phyloP scores from a whole-genome alignment of 2,888 invertebrate genomes.

The Tetheella fluctuosa region DNA sequence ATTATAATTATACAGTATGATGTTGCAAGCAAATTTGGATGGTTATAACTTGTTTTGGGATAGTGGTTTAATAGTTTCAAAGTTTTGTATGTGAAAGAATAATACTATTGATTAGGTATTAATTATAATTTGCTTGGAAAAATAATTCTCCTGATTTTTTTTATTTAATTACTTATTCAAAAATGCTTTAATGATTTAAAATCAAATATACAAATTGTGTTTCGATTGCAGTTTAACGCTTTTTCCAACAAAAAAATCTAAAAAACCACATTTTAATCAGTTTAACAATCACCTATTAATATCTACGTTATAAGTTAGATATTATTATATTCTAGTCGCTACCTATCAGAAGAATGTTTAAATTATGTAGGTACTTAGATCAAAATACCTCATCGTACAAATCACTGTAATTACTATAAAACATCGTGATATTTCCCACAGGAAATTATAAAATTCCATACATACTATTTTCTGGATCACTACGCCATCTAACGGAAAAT shows the following conservation, averaged over 20 bases:
- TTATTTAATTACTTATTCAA: too few species aligned
- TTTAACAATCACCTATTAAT: too few species aligned
- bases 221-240: too few species aligned
- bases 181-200: too few species aligned
- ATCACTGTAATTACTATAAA: constrained; percentile 35
- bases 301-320: too few species aligned
- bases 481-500: constrained; percentile 67
- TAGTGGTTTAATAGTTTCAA: neutral
- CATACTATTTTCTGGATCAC: constrained; percentile 22
- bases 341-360: constrained; percentile 13
- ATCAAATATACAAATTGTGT: too few species aligned
- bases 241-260: too few species aligned
- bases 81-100: neutral
- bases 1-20: constrained; percentile 64
- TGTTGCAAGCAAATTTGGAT: constrained; percentile 38
- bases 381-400: constrained; percentile 28
- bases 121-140: too few species aligned
- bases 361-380: neutral
- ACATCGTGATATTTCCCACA: constrained; percentile 37
- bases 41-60: constrained; percentile 30
- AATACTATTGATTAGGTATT: too few species aligned
- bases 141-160: too few species aligned
- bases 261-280: too few species aligned
- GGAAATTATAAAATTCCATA: constrained; percentile 29
- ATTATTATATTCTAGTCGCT: too few species aligned